Conservation (phyloP, 2,113 vertebrate genomes). For the Mastomys natalensis region DNA sequence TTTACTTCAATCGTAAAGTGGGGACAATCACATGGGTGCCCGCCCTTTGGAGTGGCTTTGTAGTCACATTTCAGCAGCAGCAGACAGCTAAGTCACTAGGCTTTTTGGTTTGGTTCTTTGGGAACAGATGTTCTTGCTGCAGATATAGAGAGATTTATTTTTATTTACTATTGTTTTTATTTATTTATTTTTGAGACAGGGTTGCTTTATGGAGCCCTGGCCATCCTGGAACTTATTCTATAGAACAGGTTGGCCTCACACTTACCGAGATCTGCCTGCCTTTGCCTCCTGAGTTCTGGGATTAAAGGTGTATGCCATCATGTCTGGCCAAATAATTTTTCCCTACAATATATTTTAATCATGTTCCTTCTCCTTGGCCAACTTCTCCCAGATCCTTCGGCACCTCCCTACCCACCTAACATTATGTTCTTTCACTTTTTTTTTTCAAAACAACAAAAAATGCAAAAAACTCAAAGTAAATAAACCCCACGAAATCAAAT, state of each 20-base stretch:
- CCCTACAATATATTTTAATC: not conserved
- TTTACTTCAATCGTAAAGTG: not conserved
- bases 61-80: not conserved
- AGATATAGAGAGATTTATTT: not conserved
- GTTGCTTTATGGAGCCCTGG: not conserved
- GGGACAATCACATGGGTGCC: not conserved
- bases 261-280: not conserved
- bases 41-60: not conserved
- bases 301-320: not conserved
- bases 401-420: not conserved
- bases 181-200: not conserved
- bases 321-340: not conserved
- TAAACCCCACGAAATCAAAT: not conserved
- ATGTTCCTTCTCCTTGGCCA: not conserved
- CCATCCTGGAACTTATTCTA: not conserved
- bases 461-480: not conserved
- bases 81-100: not conserved
- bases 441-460: not conserved
- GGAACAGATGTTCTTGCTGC: not conserved
- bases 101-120: not conserved
- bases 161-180: not conserved
- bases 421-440: not conserved
- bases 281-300: not conserved
- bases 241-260: not conserved
- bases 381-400: too few relatives aligned